These are phyloP conservation scores for Sardina pilchardus DNA, from an alignment of 2,113 vertebrate genomes.

Conservation along the genomic window DNA sequence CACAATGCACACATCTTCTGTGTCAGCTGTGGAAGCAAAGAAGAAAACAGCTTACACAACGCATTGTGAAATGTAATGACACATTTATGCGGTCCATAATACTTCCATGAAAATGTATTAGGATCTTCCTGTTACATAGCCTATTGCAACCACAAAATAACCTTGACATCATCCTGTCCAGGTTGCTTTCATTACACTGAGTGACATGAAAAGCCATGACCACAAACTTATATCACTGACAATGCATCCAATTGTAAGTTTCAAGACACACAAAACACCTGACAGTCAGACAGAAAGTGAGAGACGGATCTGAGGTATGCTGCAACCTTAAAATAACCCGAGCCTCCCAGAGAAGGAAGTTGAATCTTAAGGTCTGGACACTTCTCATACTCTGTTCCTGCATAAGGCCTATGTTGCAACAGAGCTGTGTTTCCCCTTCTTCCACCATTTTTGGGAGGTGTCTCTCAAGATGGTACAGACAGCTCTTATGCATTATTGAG, in stretches of 20 bases:
- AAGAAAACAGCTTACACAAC: slow-evolving; percentile 6
- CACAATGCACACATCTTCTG: slow-evolving; percentile 97
- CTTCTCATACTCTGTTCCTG: background rate
- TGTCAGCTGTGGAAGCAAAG: slow-evolving; percentile 76
- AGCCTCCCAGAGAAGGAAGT: background rate
- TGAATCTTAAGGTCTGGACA: background rate
- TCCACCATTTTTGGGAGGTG: background rate
- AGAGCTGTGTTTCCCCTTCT: background rate
- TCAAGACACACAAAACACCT: background rate
- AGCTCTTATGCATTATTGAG: background rate
- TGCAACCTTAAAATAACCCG: background rate
- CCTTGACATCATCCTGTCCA: no score
- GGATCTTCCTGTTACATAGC: background rate
- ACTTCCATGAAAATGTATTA: background rate
- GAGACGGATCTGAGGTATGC: background rate
- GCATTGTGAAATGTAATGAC: background rate
- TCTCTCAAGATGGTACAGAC: background rate
- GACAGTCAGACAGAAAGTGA: background rate
- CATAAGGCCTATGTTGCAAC: background rate
- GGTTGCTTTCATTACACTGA: background rate
- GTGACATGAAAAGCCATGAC: no score
- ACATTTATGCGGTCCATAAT: background rate
- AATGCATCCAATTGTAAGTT: background rate
- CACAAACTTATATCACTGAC: background rate
- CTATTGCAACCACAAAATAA: no score